Evolutionary conservation across 2,888 invertebrate genomes (phyloP), one percentile per base, ranked within the genome.

Genomic region (Spicauda simplicius): DNA sequence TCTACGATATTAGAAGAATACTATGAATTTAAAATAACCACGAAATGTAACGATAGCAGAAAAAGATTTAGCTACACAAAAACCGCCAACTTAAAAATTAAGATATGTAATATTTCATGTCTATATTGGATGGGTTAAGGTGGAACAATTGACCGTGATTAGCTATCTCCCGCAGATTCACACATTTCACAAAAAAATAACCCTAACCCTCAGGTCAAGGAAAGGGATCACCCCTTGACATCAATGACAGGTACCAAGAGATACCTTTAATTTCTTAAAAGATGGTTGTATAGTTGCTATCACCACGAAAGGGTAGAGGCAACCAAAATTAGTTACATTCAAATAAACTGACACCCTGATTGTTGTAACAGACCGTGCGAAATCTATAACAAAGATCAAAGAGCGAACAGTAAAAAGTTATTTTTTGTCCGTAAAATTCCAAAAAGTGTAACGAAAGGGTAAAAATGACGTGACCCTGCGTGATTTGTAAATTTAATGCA

Each of bases 241-340:
- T 83, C 78, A 25, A 25, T 83, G 71, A 88, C 87, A 90, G 86
- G 87, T 89, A 89, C 75, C 61, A 63, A 72, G 72, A 83, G 82
- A 87, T 80, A 85, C 82, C 73, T 76, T 74, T 83, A 83, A 80
- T 77, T 70, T 66, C 57, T 69, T 50, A 72, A 74, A 70, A 88
- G 90, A 90, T 87, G 86, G 76, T 73, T 75, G 33, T 77, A 75
- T 75, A 78, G 75, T 80, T 73, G 84, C 84, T 87, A 84, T 86
- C 77, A 79, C 50, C 68, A 69, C 74, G 74, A 87, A 87, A 90
- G 87, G 87, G 88, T 86, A 84, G 74, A 56, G 66, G 67, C 84
- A 87, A 86, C 83, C 87, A 75, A 92, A 93, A 93, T 93, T 91
- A 92, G 87, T 76, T 74, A 77, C 88, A 93, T 93, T 92, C 88